phyloP scores from a whole-genome alignment of 2,888 invertebrate genomes.

The Zonitis immaculata region DNA sequence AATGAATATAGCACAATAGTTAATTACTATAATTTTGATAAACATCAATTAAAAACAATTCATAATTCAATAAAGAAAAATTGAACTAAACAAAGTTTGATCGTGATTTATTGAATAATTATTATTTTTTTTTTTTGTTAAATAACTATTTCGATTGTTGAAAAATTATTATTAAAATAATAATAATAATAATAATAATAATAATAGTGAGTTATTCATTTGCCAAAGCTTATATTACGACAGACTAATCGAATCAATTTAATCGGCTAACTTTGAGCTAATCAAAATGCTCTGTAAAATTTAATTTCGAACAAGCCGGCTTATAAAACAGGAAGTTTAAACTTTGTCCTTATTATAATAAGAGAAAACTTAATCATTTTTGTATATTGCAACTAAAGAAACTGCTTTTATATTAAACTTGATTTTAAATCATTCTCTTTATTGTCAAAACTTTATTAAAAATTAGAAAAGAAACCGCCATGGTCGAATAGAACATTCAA shows the following conservation, averaged over 20 bases:
- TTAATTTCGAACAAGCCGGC: conserved; percentile 17
- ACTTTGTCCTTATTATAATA: conserved; percentile 16
- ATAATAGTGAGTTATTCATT: conserved; percentile 22
- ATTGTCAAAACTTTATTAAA: conserved; percentile 9
- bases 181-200: conserved; percentile 12
- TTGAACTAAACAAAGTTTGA: conserved; percentile 9
- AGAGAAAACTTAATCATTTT: conserved; percentile 18
- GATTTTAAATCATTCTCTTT: conserved; percentile 14
- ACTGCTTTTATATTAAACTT: conserved; percentile 7
- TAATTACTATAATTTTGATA: neutral
- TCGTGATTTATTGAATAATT: neutral
- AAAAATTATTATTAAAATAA: too few species aligned
- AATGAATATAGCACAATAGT: neutral
- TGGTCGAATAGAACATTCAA: neutral
- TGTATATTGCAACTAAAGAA: conserved; percentile 9
- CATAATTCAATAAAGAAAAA: neutral
- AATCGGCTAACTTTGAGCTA: conserved; percentile 17
- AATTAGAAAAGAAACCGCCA: conserved; percentile 7
- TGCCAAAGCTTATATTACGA: conserved; percentile 19
- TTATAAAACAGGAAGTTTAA: conserved; percentile 21
- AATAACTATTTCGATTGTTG: too few species aligned
- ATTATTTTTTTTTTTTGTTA: too few species aligned
- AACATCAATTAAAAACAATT: conserved; percentile 6
- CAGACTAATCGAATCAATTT: conserved; percentile 21
- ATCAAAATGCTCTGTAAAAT: conserved; percentile 21